Evolutionary conservation across 2,797 vertebrate species (phyloP), one percentile per base, ranked within the genome.

Genomic region (Galaxias olidus): DNA sequence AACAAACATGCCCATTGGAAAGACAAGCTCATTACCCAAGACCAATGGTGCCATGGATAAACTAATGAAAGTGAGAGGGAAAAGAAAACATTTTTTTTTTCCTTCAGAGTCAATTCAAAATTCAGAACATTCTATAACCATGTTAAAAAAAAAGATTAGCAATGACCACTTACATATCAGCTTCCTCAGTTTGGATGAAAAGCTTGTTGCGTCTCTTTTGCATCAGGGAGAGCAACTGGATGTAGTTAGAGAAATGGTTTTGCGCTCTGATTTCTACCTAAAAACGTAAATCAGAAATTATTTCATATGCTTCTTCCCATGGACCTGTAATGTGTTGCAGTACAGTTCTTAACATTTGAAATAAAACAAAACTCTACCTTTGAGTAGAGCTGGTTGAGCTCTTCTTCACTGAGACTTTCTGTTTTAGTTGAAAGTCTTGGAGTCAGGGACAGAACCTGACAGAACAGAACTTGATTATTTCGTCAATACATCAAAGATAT

Each of bases 1-100:
- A 19, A 88, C 72, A 74, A 94, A 93, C 86, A 93, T 90, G 73
- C 91, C 91, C 78, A 88, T 66, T 9, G 93, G 91, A 82, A 93
- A 80, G 58, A 91, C 72, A 5, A 93, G 84, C 64, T 89, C 81
- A 59, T 88, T 70, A 18, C 75, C 79, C 10, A 61, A 77, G 41
- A 91, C 41, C 54, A 76, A 55, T 10, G 89, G 90, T 45, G 79
- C 80, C 54, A 91, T 69, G 1, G 88, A 90, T 47, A 92, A 68
- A 69, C 92, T 93, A 46, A 48, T 70, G 63, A 45, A 71, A 59
- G 54, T 46, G 65, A 61, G 13, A 63, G 12, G 59, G 13, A 43
- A 18, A 52, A 11, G 13, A 50, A 12, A 1, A 44, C 41, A 47
- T 47, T 47, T 14, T 47, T 47, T 30, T 3, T 30, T 6, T 6